Conservation (phyloP, 2,113 vertebrate species). For the Sturnira hondurensis region DNA sequence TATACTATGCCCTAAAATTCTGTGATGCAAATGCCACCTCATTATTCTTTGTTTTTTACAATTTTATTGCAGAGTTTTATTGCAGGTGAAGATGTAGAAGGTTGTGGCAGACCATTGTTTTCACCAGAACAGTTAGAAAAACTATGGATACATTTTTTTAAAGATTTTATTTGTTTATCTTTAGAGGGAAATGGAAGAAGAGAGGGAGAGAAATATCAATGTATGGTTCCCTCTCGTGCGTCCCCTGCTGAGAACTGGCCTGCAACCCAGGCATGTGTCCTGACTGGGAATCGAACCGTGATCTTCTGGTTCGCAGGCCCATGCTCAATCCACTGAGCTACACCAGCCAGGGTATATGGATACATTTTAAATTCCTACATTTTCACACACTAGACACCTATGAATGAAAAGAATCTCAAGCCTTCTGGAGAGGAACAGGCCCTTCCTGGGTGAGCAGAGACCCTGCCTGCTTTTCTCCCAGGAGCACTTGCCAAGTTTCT, state of each 20-base stretch:
- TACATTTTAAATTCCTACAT: neutral
- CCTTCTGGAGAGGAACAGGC: neutral
- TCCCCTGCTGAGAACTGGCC: no score
- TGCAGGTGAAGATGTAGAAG: neutral
- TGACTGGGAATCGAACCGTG: no score
- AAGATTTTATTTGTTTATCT: no score
- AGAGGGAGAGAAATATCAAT: no score
- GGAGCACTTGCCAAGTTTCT: neutral
- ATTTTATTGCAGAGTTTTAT: neutral
- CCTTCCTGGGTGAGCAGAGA: neutral
- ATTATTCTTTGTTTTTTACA: neutral
- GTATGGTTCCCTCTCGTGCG: no score
- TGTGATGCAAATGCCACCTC: neutral
- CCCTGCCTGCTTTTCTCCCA: neutral
- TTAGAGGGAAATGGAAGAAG: no score
- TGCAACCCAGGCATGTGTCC: no score
- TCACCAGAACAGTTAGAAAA: neutral
- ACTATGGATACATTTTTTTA: neutral
- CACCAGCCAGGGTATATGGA: neutral
- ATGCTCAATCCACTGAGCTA: no score
- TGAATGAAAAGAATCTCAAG: neutral
- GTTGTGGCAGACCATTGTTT: neutral
- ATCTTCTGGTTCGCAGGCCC: no score
- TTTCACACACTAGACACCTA: neutral
- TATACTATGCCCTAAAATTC: constrained; percentile 19